A percentile compares a stretch with the other conserved stretches of the same genome.
These are phyloP conservation scores for Tromatobia lineatoria DNA, from an alignment of 2,888 invertebrate genomes.

Conservation along the genomic window DNA sequence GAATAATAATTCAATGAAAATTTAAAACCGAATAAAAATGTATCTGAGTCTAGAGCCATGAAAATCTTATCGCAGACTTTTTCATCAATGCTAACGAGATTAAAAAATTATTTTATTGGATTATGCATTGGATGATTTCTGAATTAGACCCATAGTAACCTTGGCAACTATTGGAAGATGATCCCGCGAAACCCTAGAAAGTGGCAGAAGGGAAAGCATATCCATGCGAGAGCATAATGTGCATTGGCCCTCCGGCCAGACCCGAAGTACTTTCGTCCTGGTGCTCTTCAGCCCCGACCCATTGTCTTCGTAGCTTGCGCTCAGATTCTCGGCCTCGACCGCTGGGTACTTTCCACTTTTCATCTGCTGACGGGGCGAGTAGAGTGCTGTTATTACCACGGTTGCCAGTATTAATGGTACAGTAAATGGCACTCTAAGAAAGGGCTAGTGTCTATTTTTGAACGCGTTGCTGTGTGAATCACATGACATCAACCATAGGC, in stretches of 20 bases:
- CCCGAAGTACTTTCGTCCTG: conserved; percentile 14
- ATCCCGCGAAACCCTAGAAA: background rate
- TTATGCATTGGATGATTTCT: background rate
- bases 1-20: no score
- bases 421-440: conserved; percentile 1
- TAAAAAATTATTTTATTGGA: background rate
- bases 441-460: conserved; percentile 6
- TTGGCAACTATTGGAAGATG: background rate
- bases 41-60: background rate
- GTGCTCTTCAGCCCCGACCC: background rate
- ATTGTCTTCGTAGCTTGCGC: conserved; percentile 26
- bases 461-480: background rate
- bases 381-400: conserved; percentile 16
- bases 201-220: conserved; percentile 6
- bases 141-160: background rate
- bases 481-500: background rate
- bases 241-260: conserved; percentile 26
- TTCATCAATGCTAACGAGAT: background rate
- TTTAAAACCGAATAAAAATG: no score
- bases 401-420: background rate
- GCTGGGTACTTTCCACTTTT: conserved; percentile 36
- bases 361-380: conserved; percentile 25
- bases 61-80: background rate
- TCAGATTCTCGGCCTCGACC: conserved; percentile 26
- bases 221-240: background rate